A percentile compares a stretch with the other conserved stretches of the same genome.
phyloP scores from a whole-genome alignment of 2,113 vertebrate species.

The Scomber colias region DNA sequence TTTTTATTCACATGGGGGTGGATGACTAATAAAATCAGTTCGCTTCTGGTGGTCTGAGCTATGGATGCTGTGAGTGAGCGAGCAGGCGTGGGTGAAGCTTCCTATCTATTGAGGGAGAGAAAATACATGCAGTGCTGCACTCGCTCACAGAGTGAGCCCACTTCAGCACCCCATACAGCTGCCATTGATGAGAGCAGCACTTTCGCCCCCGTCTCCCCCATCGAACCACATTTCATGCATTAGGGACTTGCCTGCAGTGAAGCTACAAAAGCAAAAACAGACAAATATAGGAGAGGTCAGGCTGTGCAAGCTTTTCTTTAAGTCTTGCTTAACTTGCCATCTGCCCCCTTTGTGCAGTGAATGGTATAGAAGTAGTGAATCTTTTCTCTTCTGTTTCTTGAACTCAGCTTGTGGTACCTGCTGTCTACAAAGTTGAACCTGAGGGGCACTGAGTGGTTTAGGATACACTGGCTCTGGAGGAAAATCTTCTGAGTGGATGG shows the following conservation, averaged over 20 bases:
- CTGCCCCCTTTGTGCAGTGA: slow-evolving; percentile 17
- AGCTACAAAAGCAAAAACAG: slow-evolving; percentile 52
- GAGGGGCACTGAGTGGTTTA: slow-evolving; percentile 29
- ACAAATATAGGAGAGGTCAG: slow-evolving; percentile 40
- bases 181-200: slow-evolving; percentile 76
- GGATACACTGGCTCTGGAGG: slow-evolving; percentile 14
- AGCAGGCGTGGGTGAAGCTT: slow-evolving; percentile 77
- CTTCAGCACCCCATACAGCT: slow-evolving; percentile 69
- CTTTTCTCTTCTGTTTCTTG: slow-evolving; percentile 8
- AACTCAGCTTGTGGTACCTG: not conserved
- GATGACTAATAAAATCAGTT: slow-evolving; percentile 77
- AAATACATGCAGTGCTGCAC: slow-evolving; percentile 66
- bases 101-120: slow-evolving; percentile 69
- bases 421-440: slow-evolving; percentile 30
- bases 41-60: slow-evolving; percentile 67
- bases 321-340: slow-evolving; percentile 23
- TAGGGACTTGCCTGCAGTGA: slow-evolving; percentile 53
- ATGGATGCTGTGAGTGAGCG: slow-evolving; percentile 61
- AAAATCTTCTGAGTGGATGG: slow-evolving; percentile 45
- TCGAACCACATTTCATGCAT: slow-evolving; percentile 69
- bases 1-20: slow-evolving; percentile 67
- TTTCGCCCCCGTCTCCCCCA: slow-evolving; percentile 66
- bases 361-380: not conserved
- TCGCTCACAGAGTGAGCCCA: slow-evolving; percentile 69
- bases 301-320: slow-evolving; percentile 19